phyloP scores from a whole-genome alignment of 2,888 invertebrate genomes.

The Arenicola marina region DNA sequence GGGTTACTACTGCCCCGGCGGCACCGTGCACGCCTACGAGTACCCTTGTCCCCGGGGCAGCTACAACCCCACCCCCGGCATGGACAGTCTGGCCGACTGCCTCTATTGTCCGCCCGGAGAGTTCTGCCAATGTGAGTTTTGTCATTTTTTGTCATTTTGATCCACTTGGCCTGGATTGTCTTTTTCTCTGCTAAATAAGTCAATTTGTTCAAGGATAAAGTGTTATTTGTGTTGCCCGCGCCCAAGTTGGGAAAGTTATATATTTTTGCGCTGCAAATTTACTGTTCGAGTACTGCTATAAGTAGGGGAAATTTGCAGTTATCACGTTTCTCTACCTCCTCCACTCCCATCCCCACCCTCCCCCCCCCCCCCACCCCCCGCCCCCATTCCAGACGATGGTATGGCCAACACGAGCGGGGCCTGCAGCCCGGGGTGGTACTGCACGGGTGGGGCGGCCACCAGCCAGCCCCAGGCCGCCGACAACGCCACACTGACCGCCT shows the following conservation, averaged over 20 bases:
- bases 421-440: slow-evolving; percentile 56
- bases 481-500: slow-evolving; percentile 37
- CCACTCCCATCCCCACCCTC: too few relatives aligned
- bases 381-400: slow-evolving; percentile 54
- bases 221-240: too few relatives aligned
- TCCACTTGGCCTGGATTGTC: too few relatives aligned
- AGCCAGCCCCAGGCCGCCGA: slow-evolving; percentile 39
- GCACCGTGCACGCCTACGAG: slow-evolving; percentile 44
- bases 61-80: slow-evolving; percentile 49
- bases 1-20: slow-evolving; percentile 53
- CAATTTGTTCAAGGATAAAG: too few relatives aligned
- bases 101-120: slow-evolving; percentile 51
- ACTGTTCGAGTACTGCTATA: too few relatives aligned
- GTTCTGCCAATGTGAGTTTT: slow-evolving; percentile 52
- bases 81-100: slow-evolving; percentile 42
- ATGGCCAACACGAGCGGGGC: slow-evolving; percentile 44
- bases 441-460: slow-evolving; percentile 49
- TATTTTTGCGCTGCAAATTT: too few relatives aligned
- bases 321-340: too few relatives aligned
- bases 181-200: too few relatives aligned
- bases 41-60: slow-evolving; percentile 51
- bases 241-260: too few relatives aligned
- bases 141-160: too few relatives aligned
- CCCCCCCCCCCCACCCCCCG: too few relatives aligned
- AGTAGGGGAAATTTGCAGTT: too few relatives aligned